Percentiles rank a stretch among this genome's conserved stretches.
These are phyloP conservation scores for Phyto melanocephala DNA, from an alignment of 2,888 invertebrate species.

Conservation along the genomic window DNA sequence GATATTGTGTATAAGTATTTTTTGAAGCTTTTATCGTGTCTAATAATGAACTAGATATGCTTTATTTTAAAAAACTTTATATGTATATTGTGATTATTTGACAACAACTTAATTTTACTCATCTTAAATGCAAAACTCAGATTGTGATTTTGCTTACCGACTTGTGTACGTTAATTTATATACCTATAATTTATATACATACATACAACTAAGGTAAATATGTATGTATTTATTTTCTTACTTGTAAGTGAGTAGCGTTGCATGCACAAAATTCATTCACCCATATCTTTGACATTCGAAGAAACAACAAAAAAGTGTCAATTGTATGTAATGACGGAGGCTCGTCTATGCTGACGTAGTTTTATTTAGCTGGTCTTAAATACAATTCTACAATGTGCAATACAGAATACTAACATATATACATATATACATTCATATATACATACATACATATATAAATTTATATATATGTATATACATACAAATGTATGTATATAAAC, in stretches of 20 bases:
- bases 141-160: too few species aligned
- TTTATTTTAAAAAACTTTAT: too few species aligned
- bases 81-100: too few species aligned
- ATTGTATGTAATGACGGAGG: conserved; percentile 56
- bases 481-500: background rate
- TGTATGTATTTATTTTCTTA: background rate
- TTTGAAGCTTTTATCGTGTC: too few species aligned
- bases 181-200: too few species aligned
- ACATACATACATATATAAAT: background rate
- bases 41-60: too few species aligned
- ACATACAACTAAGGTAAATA: background rate
- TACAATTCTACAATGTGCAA: background rate
- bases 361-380: background rate
- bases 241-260: background rate
- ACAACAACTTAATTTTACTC: too few species aligned
- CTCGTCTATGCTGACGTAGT: conserved; percentile 67
- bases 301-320: conserved; percentile 1
- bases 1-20: too few species aligned
- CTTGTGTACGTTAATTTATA: too few species aligned
- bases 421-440: background rate
- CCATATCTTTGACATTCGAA: conserved; percentile 53
- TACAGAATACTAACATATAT: background rate
- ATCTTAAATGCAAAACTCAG: too few species aligned
- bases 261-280: conserved; percentile 47
- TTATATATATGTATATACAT: too few species aligned